Conservation (phyloP, 2,888 invertebrate genomes). For the Amblyteles armatorius region DNA sequence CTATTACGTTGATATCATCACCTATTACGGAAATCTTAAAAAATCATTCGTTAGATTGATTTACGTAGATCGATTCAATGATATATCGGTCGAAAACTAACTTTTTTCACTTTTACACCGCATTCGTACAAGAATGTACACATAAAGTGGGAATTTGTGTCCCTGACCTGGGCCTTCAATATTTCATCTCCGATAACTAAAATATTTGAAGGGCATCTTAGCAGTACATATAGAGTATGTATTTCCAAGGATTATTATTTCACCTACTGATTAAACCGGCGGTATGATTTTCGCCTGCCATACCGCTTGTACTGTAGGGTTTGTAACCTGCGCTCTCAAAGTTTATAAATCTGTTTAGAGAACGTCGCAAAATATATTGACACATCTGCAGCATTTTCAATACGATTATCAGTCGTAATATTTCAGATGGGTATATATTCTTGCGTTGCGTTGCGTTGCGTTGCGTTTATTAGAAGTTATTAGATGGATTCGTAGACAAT, state of each 20-base stretch:
- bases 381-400: conserved; percentile 65
- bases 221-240: not conserved
- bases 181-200: conserved; percentile 92
- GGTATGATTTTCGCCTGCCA: conserved; percentile 66
- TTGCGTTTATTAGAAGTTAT: not conserved
- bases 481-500: not conserved
- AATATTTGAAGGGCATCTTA: conserved; percentile 65
- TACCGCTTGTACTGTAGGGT: conserved; percentile 44
- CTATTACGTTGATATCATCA: conserved; percentile 88
- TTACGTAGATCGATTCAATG: conserved; percentile 7
- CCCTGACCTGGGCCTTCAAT: conserved; percentile 89
- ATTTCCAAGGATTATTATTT: conserved; percentile 3
- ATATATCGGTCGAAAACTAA: conserved; percentile 73
- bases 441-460: not conserved
- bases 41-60: conserved; percentile 22
- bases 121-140: conserved; percentile 87
- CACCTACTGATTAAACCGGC: conserved; percentile 80
- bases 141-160: conserved; percentile 89
- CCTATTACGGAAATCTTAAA: conserved; percentile 88
- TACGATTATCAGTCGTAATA: not conserved
- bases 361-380: conserved; percentile 62
- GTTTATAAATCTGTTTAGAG: conserved; percentile 53
- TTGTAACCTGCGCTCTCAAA: conserved; percentile 62
- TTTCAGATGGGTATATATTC: not conserved
- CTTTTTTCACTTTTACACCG: conserved; percentile 88